Evolutionary conservation across 2,797 vertebrate genomes (phyloP).

Genomic region (Pterois miles): DNA sequence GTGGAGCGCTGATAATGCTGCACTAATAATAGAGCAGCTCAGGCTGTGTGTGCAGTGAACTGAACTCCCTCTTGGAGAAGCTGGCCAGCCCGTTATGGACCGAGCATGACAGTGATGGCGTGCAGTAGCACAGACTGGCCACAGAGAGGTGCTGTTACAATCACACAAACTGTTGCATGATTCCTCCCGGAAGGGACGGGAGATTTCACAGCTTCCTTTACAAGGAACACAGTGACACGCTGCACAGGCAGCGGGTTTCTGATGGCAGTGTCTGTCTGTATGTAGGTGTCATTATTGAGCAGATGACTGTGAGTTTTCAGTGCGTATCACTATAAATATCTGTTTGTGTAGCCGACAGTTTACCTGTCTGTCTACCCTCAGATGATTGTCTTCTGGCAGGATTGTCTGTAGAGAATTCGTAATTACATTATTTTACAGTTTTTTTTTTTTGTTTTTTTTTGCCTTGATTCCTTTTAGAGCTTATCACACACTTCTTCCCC

Average conservation of each 20-base stretch:
- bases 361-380: constrained; percentile 19
- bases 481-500: constrained; percentile 12
- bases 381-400: constrained; percentile 73
- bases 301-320: constrained; percentile 18
- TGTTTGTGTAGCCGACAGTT: constrained; percentile 20
- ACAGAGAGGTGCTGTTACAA: constrained; percentile 55
- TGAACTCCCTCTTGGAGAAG: constrained; percentile 47
- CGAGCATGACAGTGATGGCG: constrained; percentile 51
- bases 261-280: constrained; percentile 53
- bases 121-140: constrained; percentile 55
- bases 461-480: constrained; percentile 43
- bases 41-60: constrained; percentile 32
- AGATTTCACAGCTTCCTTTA: constrained; percentile 50
- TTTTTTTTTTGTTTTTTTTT: constrained; percentile 17
- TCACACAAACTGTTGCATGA: constrained; percentile 4
- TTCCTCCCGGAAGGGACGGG: constrained; percentile 30
- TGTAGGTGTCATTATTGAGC: constrained; percentile 30
- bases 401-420: constrained; percentile 70
- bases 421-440: constrained; percentile 48
- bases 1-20: constrained; percentile 34
- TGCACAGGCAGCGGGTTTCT: constrained; percentile 43
- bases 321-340: constrained; percentile 12
- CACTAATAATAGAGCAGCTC: constrained; percentile 60
- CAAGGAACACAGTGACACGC: constrained; percentile 47
- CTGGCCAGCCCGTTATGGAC: constrained; percentile 26